Conservation (phyloP, 1,140 invertebrate species). For the Bombus polaris region DNA sequence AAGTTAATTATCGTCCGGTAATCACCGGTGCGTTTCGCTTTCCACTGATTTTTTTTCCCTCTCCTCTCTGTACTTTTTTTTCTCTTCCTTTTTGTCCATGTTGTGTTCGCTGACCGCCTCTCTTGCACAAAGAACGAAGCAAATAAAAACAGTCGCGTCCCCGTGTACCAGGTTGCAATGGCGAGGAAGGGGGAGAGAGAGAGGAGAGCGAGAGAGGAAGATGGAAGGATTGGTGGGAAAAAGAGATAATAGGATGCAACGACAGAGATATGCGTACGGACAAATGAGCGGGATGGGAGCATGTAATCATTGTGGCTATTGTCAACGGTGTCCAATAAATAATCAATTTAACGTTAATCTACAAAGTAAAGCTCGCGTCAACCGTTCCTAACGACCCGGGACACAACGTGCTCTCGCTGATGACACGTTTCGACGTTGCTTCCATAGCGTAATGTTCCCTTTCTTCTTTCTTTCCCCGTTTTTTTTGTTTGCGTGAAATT, state of each 20-base stretch:
- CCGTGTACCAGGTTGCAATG: background rate
- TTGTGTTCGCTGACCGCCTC: conserved; percentile 27
- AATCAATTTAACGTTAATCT: conserved; percentile 63
- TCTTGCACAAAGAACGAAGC: conserved; percentile 47
- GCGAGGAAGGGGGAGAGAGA: background rate
- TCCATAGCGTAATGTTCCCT: background rate
- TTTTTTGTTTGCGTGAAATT: background rate
- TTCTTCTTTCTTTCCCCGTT: background rate
- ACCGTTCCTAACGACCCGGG: conserved; percentile 39
- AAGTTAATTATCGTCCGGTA: conserved; percentile 58
- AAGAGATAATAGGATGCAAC: conserved; percentile 11
- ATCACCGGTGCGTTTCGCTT: conserved; percentile 44
- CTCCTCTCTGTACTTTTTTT: background rate
- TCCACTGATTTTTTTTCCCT: conserved; percentile 26
- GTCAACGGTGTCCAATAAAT: conserved; percentile 66
- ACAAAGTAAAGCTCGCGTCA: conserved; percentile 50
- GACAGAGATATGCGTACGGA: conserved; percentile 42
- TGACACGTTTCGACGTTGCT: conserved; percentile 8
- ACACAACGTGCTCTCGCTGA: background rate
- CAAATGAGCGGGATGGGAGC: conserved; percentile 39
- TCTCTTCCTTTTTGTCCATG: background rate
- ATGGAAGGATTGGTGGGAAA: background rate
- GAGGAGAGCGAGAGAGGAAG: no score
- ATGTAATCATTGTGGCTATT: conserved; percentile 60
- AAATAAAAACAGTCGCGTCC: conserved; percentile 47